A percentile compares a stretch with the other conserved stretches of the same genome.
These are phyloP conservation scores for Pseudobourletiella spinata DNA, from an alignment of 1,140 invertebrate species.

Conservation along the genomic window DNA sequence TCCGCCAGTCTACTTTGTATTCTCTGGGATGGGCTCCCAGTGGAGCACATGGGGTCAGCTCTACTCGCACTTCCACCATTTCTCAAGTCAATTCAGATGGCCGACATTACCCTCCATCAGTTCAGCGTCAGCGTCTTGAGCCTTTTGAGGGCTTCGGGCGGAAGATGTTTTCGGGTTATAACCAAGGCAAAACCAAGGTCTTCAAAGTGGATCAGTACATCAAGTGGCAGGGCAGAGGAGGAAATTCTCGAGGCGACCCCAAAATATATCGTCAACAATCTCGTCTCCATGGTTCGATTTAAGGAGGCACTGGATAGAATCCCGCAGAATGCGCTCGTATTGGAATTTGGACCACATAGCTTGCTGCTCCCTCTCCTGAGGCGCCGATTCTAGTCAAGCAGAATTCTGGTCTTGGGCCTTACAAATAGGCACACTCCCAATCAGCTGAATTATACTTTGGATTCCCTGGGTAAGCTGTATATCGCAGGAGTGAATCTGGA, in stretches of 20 bases:
- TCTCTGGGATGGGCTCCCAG: no score
- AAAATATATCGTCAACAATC: slow-evolving; percentile 93
- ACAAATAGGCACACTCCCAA: slow-evolving; percentile 61
- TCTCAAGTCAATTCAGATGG: no score
- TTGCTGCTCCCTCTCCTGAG: slow-evolving; percentile 80
- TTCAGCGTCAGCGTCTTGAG: no score
- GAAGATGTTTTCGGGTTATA: no score
- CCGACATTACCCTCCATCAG: no score
- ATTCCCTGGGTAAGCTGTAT: slow-evolving; percentile 72
- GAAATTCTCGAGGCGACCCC: slow-evolving; percentile 85
- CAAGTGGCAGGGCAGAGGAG: no score
- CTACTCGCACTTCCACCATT: no score
- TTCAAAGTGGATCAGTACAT: slow-evolving; percentile 79
- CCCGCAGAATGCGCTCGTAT: slow-evolving; percentile 74
- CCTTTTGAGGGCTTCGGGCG: no score
- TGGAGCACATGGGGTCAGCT: no score
- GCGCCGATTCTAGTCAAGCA: slow-evolving; percentile 53
- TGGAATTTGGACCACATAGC: slow-evolving; percentile 89
- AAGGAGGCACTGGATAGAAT: slow-evolving; percentile 62
- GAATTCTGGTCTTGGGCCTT: slow-evolving; percentile 60
- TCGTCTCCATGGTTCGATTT: slow-evolving; percentile 65
- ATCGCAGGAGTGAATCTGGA: slow-evolving; percentile 66
- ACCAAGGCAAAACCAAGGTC: slow-evolving; percentile 64
- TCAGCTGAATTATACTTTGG: slow-evolving; percentile 60
- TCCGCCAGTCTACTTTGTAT: no score